These are phyloP conservation scores for Plectus sambesii DNA, from an alignment of 1,140 invertebrate genomes.

Conservation along the genomic window DNA sequence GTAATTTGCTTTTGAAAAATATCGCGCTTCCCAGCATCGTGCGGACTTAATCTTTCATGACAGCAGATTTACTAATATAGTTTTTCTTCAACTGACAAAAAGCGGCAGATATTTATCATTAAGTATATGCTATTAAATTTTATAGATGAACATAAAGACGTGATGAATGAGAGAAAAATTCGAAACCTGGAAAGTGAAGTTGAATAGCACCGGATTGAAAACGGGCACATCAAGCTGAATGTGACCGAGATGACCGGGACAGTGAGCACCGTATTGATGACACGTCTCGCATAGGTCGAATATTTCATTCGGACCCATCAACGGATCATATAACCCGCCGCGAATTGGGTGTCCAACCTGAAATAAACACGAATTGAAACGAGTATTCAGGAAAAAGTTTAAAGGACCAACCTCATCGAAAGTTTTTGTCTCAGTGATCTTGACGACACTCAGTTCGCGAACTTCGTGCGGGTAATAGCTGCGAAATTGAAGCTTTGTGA, in stretches of 20 bases:
- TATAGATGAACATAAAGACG: conserved; percentile 1
- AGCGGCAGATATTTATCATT: too few species aligned
- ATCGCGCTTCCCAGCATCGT: too few species aligned
- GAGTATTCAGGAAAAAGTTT: background rate
- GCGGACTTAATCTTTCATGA: too few species aligned
- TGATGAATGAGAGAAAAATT: conserved; percentile 12
- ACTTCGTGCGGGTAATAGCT: conserved; percentile 67
- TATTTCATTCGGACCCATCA: conserved; percentile 52
- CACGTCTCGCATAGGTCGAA: conserved; percentile 72
- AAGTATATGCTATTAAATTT: too few species aligned
- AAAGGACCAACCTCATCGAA: conserved; percentile 59
- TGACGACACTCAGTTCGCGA: conserved; percentile 68
- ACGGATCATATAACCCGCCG: conserved; percentile 74
- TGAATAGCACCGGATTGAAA: conserved; percentile 80
- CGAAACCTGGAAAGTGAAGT: conserved; percentile 57
- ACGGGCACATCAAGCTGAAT: conserved; percentile 79
- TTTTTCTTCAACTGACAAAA: too few species aligned
- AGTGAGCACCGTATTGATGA: conserved; percentile 57
- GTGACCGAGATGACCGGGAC: conserved; percentile 86
- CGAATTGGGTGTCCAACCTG: conserved; percentile 63
- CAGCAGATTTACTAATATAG: too few species aligned
- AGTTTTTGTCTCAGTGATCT: conserved; percentile 66
- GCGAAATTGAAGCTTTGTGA: conserved; percentile 37
- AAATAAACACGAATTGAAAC: conserved; percentile 32
- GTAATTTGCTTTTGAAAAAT: too few species aligned